Evolutionary conservation across 1,140 invertebrate genomes (phyloP), one percentile per base, ranked within the genome.

Genomic region (Macrobrachium rosenbergii): DNA sequence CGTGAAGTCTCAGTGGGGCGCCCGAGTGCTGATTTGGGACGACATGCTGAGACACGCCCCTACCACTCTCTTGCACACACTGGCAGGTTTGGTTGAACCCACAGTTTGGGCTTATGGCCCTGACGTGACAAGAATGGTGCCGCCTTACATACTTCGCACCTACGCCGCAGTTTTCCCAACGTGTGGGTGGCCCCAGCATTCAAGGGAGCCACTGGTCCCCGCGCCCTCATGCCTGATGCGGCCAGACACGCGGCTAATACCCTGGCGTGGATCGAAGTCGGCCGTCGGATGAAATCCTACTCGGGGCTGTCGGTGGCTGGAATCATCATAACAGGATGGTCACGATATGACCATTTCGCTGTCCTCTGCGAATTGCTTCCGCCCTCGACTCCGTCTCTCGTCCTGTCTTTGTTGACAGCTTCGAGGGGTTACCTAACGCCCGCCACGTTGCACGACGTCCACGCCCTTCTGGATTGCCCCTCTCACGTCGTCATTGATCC

Each of bases 261-360:
- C 67, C 81, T 92, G 78, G 87, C 90, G 73, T 91, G 91, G 79
- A 91, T 93, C 62, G 90, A 93, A 84, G 92, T 93, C 72, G 89
- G 91, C 17, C 91, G 91, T 11, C 93, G 93, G 93, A 82, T 94
- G 58, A 83, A 90, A 76, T 80, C 19, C 17, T 81, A 75, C 58
- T 76, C 76, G 16, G 52, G 67, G 17, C 59, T 90, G 52, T 64
- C 91, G 79, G 93, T 93, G 19, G 92, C 93, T 86, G 92, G 92
- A 62, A 23, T 94, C 14, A 93, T 93, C 21, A 76, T 87, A 64
- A 87, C 84, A n/a, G 93, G 93, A 11, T 94, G 93, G 93, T 92
- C 92, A 62, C 90, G 93, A 82, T 95, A 94, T 91, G 95, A 95
- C 90, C 95, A 95, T 90, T 95, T 95, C 92, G 93, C 94, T n/a